Conservation (phyloP, 2,888 invertebrate species). For the Andrena chrysosceles region DNA sequence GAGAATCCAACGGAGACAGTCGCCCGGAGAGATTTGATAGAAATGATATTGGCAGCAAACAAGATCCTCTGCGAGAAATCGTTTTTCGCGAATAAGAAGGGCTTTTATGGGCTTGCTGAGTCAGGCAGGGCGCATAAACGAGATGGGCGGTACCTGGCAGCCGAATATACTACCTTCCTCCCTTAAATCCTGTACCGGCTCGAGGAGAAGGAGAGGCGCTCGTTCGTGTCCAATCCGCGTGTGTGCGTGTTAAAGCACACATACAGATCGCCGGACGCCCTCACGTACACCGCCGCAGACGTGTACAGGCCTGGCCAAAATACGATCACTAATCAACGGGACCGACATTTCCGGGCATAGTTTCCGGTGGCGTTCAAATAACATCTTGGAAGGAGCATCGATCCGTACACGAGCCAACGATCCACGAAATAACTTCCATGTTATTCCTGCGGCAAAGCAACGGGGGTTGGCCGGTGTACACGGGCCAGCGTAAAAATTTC, state of each 20-base stretch:
- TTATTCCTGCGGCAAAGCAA: conserved; percentile 25
- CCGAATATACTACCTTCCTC: conserved; percentile 79
- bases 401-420: conserved; percentile 61
- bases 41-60: conserved; percentile 74
- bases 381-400: conserved; percentile 65
- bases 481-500: conserved; percentile 16
- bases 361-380: conserved; percentile 62
- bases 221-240: conserved; percentile 44
- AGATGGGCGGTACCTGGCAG: conserved; percentile 81
- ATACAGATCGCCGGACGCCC: conserved; percentile 3
- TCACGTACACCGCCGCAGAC: not conserved
- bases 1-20: conserved; percentile 45
- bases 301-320: conserved; percentile 71
- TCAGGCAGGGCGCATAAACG: conserved; percentile 81
- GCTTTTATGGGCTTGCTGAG: conserved; percentile 77
- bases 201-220: conserved; percentile 36
- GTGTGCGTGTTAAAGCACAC: conserved; percentile 52
- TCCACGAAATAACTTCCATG: conserved; percentile 51
- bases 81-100: conserved; percentile 76
- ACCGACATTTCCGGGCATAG: conserved; percentile 64
- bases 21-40: conserved; percentile 52
- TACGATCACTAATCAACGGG: conserved; percentile 77
- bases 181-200: conserved; percentile 76
- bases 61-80: conserved; percentile 78
- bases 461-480: conserved; percentile 12